Evolutionary conservation across 1,140 invertebrate species (phyloP).

Genomic region (Temnothorax nylanderi): DNA sequence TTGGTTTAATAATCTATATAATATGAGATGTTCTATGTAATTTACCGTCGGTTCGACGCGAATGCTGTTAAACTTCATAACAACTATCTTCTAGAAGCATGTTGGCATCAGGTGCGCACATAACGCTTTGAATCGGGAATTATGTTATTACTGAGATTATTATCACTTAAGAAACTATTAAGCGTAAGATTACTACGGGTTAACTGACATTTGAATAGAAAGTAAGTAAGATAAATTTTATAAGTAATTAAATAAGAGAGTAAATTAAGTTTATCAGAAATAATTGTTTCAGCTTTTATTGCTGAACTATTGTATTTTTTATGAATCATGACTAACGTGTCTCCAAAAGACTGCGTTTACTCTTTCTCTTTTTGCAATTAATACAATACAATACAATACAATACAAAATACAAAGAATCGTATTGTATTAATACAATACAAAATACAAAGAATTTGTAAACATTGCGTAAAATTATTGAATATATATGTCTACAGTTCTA

Average conservation of each 20-base stretch:
- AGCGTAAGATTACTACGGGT: constrained; percentile 15
- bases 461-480: background rate
- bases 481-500: background rate
- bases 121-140: constrained; percentile 41
- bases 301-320: background rate
- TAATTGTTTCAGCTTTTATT: background rate
- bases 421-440: no score
- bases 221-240: background rate
- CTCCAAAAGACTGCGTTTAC: background rate
- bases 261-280: background rate
- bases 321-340: background rate
- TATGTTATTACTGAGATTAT: constrained; percentile 55
- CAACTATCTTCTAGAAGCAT: constrained; percentile 46
- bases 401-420: background rate
- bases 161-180: constrained; percentile 51
- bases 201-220: constrained; percentile 2
- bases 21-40: constrained; percentile 19
- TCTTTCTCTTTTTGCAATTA: constrained; percentile 14
- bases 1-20: constrained; percentile 19
- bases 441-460: background rate
- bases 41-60: constrained; percentile 32
- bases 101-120: constrained; percentile 40
- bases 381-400: no score
- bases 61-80: constrained; percentile 43
- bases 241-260: background rate